Evolutionary conservation across 2,113 vertebrate genomes (phyloP).

Genomic region (Falco punctatus): DNA sequence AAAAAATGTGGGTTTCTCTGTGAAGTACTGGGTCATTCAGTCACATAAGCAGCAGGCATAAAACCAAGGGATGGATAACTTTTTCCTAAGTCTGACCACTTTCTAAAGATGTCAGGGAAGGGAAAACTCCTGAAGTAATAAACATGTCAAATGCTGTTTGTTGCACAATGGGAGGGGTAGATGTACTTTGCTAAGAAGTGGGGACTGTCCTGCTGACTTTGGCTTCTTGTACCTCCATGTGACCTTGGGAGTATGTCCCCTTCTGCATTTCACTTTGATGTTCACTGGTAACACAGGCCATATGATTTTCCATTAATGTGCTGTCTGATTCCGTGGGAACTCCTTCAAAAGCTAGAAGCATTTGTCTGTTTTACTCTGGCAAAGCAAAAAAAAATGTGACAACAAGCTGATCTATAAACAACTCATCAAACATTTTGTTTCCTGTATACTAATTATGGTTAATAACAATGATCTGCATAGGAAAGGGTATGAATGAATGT

Average conservation of each 20-base stretch:
- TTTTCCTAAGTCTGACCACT: neutral
- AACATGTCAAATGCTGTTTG: neutral
- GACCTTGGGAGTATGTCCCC: neutral
- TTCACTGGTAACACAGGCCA: neutral
- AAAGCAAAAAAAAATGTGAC: neutral
- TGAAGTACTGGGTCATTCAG: neutral
- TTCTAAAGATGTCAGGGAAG: neutral
- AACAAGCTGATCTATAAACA: constrained; percentile 4
- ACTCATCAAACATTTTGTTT: neutral
- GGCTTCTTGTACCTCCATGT: neutral
- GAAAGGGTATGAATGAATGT: neutral
- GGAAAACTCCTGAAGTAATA: neutral
- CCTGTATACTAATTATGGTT: neutral
- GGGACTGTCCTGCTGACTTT: neutral
- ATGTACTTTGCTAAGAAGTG: neutral
- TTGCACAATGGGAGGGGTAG: neutral
- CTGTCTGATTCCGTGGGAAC: neutral
- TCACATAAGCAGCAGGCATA: neutral
- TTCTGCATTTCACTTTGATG: neutral
- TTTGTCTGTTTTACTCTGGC: neutral
- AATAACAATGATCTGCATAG: neutral
- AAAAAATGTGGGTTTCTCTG: neutral
- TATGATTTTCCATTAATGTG: neutral
- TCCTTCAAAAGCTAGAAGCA: neutral
- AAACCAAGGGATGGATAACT: neutral